phyloP scores from a whole-genome alignment of 2,113 vertebrate genomes.

The Formicarius rufipectus region DNA sequence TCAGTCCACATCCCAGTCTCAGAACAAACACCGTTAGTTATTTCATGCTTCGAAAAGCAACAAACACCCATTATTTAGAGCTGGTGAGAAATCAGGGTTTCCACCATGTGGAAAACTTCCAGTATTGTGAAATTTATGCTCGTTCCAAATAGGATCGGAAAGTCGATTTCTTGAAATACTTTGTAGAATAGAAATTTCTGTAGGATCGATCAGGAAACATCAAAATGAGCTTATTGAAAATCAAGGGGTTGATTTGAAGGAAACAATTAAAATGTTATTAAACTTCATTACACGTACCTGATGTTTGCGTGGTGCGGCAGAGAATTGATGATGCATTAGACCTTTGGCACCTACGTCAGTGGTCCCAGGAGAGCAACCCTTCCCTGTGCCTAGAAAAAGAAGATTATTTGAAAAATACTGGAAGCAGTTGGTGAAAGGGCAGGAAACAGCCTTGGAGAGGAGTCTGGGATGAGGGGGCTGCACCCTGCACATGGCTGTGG shows the following conservation, averaged over 20 bases:
- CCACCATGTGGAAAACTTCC: slow-evolving; percentile 2
- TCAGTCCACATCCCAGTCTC: slow-evolving; percentile 34
- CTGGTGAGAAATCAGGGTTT: slow-evolving; percentile 12
- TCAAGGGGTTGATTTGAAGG: not conserved
- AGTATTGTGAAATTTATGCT: slow-evolving; percentile 2
- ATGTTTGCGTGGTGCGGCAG: fast-evolving
- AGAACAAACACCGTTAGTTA: slow-evolving; percentile 19
- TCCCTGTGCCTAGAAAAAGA: not conserved
- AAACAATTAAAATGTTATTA: not conserved
- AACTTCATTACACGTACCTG: not conserved
- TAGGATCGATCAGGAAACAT: not conserved
- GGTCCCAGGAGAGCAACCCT: not conserved
- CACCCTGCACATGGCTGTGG: fast-evolving
- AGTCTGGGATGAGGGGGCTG: not conserved
- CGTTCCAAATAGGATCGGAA: not conserved
- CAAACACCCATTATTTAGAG: slow-evolving; percentile 55
- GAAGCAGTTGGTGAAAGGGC: not conserved
- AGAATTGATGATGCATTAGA: not conserved
- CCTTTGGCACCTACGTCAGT: fast-evolving
- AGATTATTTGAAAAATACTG: not conserved
- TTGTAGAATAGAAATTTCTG: not conserved
- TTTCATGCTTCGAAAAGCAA: slow-evolving; percentile 55
- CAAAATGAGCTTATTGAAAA: not conserved
- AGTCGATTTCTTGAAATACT: not conserved
- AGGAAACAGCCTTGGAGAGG: not conserved